These are phyloP conservation scores for Spinus pinus DNA, from an alignment of 2,797 vertebrate species.

Conservation along the genomic window DNA sequence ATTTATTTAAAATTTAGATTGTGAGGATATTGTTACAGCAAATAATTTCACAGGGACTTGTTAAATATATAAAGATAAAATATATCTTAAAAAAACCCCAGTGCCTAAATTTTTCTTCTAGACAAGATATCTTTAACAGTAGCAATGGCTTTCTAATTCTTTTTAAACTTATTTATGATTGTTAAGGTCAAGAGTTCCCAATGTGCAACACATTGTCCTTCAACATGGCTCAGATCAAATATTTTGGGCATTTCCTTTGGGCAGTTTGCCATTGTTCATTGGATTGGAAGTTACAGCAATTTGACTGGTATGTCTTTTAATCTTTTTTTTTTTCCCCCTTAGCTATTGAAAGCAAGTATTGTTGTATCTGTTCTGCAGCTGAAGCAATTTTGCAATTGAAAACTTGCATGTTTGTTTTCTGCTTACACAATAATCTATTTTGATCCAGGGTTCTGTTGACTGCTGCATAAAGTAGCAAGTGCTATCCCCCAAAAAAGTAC, in stretches of 20 bases:
- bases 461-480: constrained; percentile 12
- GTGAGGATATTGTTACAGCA: background rate
- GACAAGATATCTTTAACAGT: background rate
- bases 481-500: background rate
- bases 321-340: background rate
- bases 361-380: constrained; percentile 11
- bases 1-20: background rate
- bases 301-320: constrained; percentile 37
- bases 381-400: constrained; percentile 41
- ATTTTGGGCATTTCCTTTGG: constrained; percentile 46
- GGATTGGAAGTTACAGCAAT: constrained; percentile 26
- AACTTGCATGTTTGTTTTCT: constrained; percentile 13
- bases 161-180: background rate
- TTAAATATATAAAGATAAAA: background rate
- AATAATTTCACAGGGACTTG: background rate
- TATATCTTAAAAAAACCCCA: background rate
- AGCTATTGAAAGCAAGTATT: constrained; percentile 35
- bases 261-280: constrained; percentile 30
- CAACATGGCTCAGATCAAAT: background rate
- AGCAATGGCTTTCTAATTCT: background rate
- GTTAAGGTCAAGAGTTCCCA: background rate
- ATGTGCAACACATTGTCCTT: background rate
- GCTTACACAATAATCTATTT: constrained; percentile 41
- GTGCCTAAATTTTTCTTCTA: background rate
- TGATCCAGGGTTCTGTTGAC: background rate